Evolutionary conservation across 1,140 invertebrate species (phyloP), one percentile per base, ranked within the genome.

Genomic region (Orchesella cincta): DNA sequence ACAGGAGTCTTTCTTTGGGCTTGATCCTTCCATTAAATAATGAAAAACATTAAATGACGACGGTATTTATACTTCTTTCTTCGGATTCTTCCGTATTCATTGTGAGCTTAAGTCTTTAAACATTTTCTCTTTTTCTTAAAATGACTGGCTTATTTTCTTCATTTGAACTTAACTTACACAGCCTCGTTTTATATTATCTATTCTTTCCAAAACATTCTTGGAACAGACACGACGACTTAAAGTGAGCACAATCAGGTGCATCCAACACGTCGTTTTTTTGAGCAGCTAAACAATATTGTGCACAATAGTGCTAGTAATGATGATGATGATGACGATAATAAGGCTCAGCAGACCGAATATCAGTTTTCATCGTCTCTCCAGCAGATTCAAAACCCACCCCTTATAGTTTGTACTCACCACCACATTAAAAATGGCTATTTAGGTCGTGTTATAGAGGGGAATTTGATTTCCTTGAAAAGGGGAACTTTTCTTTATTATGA

Each of bases 91-190:
- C 39, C n/a, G n/a, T n/a, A n/a, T n/a, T n/a, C n/a, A n/a, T n/a
- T n/a, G n/a, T n/a, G n/a, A n/a, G 14, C 28, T 29, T 67, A 67
- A 67, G 62, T 67, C 62, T 67, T 67, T 67, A 67, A 67, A 67
- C 33, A 33, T 31, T 67, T 67, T 29, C 62, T 67, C n/a, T 67
- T 29, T 67, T 67, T 46, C 39, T 46, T 46, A n/a, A n/a, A n/a
- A n/a, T n/a, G n/a, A n/a, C n/a, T n/a, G n/a, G n/a, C n/a, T n/a
- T 26, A 57, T n/a, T 57, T 57, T 57, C 54, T 18, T 14, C 54
- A 14, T 18, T 23, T n/a, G 54, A 46, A 46, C 18, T 46, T 18
- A 46, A 46, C n/a, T n/a, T n/a, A n/a, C n/a, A n/a, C n/a, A n/a
- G n/a, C n/a, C n/a, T n/a, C n/a, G n/a, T 46, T 46, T 46, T 46